Evolutionary conservation across 2,888 invertebrate species (phyloP).

Genomic region (Pyrochroa serraticornis): DNA sequence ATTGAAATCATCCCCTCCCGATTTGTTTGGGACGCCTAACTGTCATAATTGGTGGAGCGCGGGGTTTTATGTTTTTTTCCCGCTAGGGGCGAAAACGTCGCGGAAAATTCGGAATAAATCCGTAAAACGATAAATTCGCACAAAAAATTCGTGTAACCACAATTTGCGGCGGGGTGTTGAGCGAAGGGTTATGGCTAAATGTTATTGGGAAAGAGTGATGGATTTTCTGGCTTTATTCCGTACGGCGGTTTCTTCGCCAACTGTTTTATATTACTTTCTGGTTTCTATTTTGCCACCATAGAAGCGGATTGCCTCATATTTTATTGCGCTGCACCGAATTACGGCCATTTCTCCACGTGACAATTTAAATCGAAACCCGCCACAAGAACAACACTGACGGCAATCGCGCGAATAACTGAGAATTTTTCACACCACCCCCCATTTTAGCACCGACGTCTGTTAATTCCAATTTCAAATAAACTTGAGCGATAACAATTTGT

Average conservation of each 20-base stretch:
- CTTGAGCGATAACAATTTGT: no score
- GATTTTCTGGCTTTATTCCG: constrained; percentile 12
- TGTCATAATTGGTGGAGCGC: no score
- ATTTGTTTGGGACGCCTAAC: no score
- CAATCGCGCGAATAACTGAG: no score
- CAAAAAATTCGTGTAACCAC: constrained; percentile 13
- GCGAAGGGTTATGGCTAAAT: constrained; percentile 14
- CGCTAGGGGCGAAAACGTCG: constrained; percentile 5
- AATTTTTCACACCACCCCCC: no score
- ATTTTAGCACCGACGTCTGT: no score
- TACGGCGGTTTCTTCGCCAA: constrained; percentile 2
- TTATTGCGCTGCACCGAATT: constrained; percentile 30
- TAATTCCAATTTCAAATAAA: no score
- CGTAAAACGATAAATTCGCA: constrained; percentile 13
- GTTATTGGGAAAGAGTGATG: constrained; percentile 12
- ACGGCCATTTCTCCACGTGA: neutral
- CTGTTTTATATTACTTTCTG: constrained; percentile 23
- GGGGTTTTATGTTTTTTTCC: no score
- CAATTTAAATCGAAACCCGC: no score
- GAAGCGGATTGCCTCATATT: constrained; percentile 18
- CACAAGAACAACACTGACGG: no score
- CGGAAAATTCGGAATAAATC: constrained; percentile 14
- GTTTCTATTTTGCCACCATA: constrained; percentile 28
- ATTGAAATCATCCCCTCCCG: no score
- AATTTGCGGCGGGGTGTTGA: constrained; percentile 17